Conservation (phyloP, 1,140 invertebrate genomes). For the Drosophila repletoides region DNA sequence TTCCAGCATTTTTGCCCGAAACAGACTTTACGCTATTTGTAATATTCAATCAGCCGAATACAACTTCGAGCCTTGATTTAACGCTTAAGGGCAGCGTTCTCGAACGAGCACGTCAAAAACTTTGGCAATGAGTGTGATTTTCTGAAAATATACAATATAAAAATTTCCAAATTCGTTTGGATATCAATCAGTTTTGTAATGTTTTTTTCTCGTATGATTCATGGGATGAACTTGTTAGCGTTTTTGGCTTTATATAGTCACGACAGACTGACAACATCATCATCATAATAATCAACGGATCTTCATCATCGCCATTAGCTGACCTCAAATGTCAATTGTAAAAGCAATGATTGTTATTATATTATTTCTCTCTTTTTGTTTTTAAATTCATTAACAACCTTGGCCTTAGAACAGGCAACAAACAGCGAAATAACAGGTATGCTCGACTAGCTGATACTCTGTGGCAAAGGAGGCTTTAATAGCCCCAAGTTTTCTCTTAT, state of each 20-base stretch:
- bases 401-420: slow-evolving; percentile 62
- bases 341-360: slow-evolving; percentile 16
- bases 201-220: too few relatives aligned
- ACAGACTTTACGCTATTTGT: neutral
- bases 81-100: slow-evolving; percentile 2
- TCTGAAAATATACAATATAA: neutral
- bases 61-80: neutral
- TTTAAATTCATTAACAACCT: slow-evolving; percentile 57
- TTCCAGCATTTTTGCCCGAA: slow-evolving; percentile 18
- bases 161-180: slow-evolving; percentile 16
- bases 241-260: slow-evolving; percentile 68
- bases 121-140: neutral
- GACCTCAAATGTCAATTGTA: slow-evolving; percentile 70
- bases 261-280: slow-evolving; percentile 36
- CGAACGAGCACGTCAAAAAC: neutral
- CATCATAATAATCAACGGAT: slow-evolving; percentile 26
- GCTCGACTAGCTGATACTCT: too few relatives aligned
- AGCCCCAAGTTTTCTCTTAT: too few relatives aligned
- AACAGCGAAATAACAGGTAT: slow-evolving; percentile 21
- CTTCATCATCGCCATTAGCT: slow-evolving; percentile 27
- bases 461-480: too few relatives aligned
- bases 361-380: slow-evolving; percentile 57
- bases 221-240: slow-evolving; percentile 17
- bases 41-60: neutral
- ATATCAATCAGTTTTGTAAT: slow-evolving; percentile 13